Percentiles rank a stretch among this genome's conserved stretches.
Conservation (phyloP, 1,140 invertebrate species). For the Fopius arisanus region DNA sequence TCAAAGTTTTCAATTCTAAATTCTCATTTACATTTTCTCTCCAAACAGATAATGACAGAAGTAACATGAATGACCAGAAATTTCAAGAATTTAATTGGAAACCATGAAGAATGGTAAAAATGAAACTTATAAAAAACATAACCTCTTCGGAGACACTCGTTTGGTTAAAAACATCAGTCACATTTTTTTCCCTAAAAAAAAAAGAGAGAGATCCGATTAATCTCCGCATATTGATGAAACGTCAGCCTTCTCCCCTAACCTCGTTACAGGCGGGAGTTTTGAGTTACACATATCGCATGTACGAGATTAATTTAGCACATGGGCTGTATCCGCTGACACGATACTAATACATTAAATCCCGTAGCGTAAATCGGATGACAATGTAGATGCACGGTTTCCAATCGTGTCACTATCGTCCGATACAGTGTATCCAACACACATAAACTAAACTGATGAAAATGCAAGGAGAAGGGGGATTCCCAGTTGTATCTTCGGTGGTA, state of each 20-base stretch:
- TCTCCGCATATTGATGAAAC: background rate
- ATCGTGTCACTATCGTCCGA: slow-evolving; percentile 45
- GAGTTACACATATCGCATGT: background rate
- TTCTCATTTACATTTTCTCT: too few species aligned
- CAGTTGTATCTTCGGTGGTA: background rate
- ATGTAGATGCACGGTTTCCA: slow-evolving; percentile 59
- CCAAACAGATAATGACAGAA: too few species aligned
- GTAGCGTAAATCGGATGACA: slow-evolving; percentile 59
- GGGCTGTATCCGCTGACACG: slow-evolving; percentile 49
- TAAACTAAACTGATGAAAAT: background rate
- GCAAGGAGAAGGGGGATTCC: background rate
- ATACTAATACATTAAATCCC: slow-evolving; percentile 48
- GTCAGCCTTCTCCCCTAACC: background rate
- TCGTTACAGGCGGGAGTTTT: background rate
- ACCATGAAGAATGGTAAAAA: too few species aligned
- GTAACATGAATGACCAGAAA: too few species aligned
- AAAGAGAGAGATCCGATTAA: background rate
- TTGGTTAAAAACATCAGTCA: background rate
- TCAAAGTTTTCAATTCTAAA: too few species aligned
- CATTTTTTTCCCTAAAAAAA: background rate
- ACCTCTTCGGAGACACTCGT: background rate
- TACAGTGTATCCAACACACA: background rate
- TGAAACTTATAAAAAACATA: too few species aligned
- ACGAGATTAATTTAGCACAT: slow-evolving; percentile 58
- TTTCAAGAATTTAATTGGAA: too few species aligned